Evolutionary conservation across 2,797 vertebrate genomes (phyloP).

Genomic region (Mus minutoides): DNA sequence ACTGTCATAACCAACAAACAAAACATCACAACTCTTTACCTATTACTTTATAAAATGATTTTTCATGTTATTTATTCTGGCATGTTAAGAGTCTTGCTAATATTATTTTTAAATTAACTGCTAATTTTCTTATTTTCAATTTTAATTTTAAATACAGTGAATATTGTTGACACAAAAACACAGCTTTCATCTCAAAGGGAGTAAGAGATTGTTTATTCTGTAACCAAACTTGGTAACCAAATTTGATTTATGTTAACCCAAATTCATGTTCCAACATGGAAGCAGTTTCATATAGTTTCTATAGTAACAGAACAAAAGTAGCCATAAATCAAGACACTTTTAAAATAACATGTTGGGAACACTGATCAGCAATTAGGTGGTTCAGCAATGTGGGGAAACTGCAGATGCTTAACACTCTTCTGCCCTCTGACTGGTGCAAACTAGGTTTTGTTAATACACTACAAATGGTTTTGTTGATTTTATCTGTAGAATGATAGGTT

Average conservation of each 20-base stretch:
- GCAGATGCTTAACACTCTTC: background rate
- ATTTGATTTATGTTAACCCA: background rate
- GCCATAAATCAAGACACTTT: background rate
- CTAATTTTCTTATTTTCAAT: conserved; percentile 15
- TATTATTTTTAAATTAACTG: conserved; percentile 17
- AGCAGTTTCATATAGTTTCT: background rate
- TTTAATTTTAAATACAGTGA: conserved; percentile 52
- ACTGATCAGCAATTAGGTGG: background rate
- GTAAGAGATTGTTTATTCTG: background rate
- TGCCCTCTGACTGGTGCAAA: background rate
- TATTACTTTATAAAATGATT: background rate
- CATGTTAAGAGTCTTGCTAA: background rate
- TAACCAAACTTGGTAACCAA: background rate
- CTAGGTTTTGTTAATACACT: background rate
- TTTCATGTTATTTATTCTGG: conserved; percentile 27
- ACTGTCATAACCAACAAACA: conserved; percentile 4
- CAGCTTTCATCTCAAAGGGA: background rate
- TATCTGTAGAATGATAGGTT: background rate
- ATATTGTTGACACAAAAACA: background rate
- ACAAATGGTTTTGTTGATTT: background rate
- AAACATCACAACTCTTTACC: background rate
- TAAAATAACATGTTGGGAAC: too few relatives aligned
- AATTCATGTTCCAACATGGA: background rate
- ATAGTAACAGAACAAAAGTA: background rate
- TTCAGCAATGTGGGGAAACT: background rate